Base-by-base conservation (phyloP, 2,888 invertebrate genomes). In the Agrilus cyanescens region DNA sequence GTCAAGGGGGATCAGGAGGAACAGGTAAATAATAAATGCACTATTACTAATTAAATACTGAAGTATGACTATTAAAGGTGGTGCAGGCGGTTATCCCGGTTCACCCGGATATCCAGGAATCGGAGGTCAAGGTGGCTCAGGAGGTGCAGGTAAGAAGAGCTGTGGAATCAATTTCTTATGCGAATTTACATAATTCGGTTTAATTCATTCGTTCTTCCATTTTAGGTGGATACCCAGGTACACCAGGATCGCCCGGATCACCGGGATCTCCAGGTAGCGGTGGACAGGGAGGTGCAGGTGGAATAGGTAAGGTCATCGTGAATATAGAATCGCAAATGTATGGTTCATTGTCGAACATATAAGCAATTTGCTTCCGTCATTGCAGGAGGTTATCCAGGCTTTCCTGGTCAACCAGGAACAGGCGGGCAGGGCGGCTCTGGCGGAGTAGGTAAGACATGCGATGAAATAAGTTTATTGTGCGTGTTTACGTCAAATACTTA, bases 181-280 rank as follows among this genome's bases (percentile, higher is more conserved):
- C 86, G 83, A 32, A 63, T 80, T 35, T 71, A 81, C 6, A 88
- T 88, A 41, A 47, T 87, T 88, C 72, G 84, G 84, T 1, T 71
- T 75, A 6, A n/a, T 76, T 76, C 37, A 86, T 85, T 2, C 80
- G 80, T 59, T 62, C 77, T 7, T 84, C 85, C 0, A 71, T 78
- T 12, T 65, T 72, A 51, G 88, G 88, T 20, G 20, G 20, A 5
- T 20, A 20, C 6, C 20, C 20, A 50, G 86, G 87, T 0, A 75
- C 80, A 1, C 67, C 2, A 65, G 84, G 82, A 1, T 72, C 80
- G 1, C 72, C 79, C 30, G 45, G 46, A 32, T 38, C 32, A 40
- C 46, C 49, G 8, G 40, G 42, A 14, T 16, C 30, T 32, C 47
- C 47, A 18, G 44, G 44, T 4, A 12, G 16, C 12, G 10, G 16